These are phyloP conservation scores for Leucopsar rothschildi DNA, from an alignment of 2,113 vertebrate species.

Conservation along the genomic window DNA sequence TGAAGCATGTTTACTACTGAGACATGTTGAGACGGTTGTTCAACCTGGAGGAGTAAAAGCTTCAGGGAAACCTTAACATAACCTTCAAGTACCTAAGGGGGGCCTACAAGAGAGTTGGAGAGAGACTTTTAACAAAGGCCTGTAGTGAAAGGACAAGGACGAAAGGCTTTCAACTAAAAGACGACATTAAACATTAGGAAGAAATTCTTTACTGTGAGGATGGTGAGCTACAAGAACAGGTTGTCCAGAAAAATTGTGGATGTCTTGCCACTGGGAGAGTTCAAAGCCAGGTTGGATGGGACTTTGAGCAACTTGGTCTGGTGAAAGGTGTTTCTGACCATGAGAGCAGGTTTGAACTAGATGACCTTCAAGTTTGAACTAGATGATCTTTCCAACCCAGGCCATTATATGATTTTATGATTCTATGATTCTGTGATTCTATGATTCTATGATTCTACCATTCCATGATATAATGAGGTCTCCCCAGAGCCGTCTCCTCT, in stretches of 20 bases:
- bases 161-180: background rate
- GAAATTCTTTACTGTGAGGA: background rate
- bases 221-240: background rate
- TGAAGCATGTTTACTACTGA: background rate
- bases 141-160: background rate
- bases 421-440: background rate
- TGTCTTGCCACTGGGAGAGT: too few relatives aligned
- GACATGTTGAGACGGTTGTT: background rate
- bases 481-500: background rate
- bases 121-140: background rate
- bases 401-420: background rate
- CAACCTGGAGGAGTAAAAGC: background rate
- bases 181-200: background rate
- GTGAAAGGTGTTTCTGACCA: background rate
- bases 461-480: background rate
- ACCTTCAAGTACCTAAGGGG: background rate
- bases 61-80: background rate
- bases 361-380: background rate
- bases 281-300: background rate
- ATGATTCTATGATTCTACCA: background rate
- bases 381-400: background rate
- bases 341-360: fast-evolving
- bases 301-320: background rate
- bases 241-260: background rate
- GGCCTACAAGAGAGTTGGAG: background rate